Conservation (phyloP, 1,140 invertebrate species). For the Chionoecetes opilio region DNA sequence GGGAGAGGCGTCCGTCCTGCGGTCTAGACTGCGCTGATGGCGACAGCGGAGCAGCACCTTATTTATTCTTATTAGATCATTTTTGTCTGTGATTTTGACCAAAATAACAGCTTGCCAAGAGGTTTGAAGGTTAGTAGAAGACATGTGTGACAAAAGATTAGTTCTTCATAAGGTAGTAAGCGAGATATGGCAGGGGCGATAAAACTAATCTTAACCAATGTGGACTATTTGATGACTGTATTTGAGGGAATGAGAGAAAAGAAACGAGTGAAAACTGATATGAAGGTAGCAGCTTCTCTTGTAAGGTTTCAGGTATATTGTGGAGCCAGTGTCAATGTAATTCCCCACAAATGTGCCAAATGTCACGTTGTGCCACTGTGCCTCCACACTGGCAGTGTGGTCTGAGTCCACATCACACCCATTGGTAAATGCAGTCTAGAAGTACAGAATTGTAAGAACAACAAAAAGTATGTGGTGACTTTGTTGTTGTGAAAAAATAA, state of each 20-base stretch:
- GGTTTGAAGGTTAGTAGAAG: too few relatives aligned
- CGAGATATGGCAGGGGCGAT: too few relatives aligned
- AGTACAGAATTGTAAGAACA: not conserved
- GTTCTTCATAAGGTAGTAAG: too few relatives aligned
- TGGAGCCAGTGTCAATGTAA: not conserved
- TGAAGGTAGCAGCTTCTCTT: not conserved
- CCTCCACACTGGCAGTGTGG: not conserved
- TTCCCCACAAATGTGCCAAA: not conserved
- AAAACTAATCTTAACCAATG: too few relatives aligned
- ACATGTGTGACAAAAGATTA: too few relatives aligned
- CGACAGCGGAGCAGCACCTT: too few relatives aligned
- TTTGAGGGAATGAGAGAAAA: not conserved
- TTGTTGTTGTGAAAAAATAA: constrained; percentile 18
- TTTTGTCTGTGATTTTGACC: too few relatives aligned
- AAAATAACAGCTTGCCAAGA: too few relatives aligned
- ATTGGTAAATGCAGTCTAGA: not conserved
- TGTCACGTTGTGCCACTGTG: not conserved
- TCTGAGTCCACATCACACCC: not conserved
- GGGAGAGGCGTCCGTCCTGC: too few relatives aligned
- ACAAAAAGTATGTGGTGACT: not conserved
- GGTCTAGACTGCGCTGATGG: too few relatives aligned
- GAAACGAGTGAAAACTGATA: not conserved
- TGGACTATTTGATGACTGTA: too few relatives aligned
- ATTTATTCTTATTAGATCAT: too few relatives aligned
- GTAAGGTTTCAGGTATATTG: not conserved